Conservation (phyloP, 2,888 invertebrate species). For the Drosophila anceps region DNA sequence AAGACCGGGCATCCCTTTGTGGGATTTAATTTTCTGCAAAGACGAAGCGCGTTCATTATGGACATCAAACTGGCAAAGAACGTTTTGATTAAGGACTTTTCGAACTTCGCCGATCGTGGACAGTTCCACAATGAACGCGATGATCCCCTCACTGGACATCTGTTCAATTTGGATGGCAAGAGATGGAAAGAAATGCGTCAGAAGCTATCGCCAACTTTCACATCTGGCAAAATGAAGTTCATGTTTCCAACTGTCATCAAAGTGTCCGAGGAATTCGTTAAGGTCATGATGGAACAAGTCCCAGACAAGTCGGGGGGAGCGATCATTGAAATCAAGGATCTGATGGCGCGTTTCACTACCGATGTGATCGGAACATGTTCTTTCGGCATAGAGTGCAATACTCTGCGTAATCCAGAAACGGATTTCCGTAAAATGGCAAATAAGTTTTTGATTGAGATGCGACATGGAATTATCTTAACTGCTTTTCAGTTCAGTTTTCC, state of each 20-base stretch:
- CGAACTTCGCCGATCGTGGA: conserved; percentile 83
- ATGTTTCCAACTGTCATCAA: conserved; percentile 72
- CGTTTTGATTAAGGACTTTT: conserved; percentile 72
- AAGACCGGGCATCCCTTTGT: conserved; percentile 58
- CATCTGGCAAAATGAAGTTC: conserved; percentile 77
- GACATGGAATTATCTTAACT: conserved; percentile 44
- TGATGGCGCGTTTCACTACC: conserved; percentile 85
- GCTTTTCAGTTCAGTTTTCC: conserved; percentile 61
- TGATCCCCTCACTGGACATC: conserved; percentile 83
- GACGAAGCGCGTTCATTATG: conserved; percentile 53
- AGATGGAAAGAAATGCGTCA: conserved; percentile 85
- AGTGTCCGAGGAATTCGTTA: conserved; percentile 61
- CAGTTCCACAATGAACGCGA: conserved; percentile 78
- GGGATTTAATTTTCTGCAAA: conserved; percentile 68
- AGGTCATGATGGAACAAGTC: conserved; percentile 53
- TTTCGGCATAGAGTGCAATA: conserved; percentile 86
- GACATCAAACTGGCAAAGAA: conserved; percentile 67
- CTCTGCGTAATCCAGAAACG: conserved; percentile 80
- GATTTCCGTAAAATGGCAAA: conserved; percentile 80
- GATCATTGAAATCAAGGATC: conserved; percentile 85
- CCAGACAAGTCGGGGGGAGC: conserved; percentile 31
- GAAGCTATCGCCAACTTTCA: conserved; percentile 83
- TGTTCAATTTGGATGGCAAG: conserved; percentile 82
- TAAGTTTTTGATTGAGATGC: conserved; percentile 37
- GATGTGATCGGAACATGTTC: conserved; percentile 86